Evolutionary conservation across 2,888 invertebrate genomes (phyloP), one percentile per base, ranked within the genome.

Genomic region (Dendrolimus pini): DNA sequence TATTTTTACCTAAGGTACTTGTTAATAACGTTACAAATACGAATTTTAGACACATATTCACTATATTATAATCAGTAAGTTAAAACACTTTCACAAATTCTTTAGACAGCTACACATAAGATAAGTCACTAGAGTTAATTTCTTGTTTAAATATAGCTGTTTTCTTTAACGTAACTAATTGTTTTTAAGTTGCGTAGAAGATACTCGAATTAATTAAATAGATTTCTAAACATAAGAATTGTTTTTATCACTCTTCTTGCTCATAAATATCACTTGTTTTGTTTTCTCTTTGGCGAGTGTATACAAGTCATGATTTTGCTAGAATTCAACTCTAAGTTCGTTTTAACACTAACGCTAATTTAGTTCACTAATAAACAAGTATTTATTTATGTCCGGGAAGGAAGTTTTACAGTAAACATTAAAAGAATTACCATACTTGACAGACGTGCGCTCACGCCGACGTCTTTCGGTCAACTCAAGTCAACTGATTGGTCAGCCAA

Each of bases 1-100:
- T 9, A 12, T 57, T 57, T 42, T 18, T 47, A 18, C 54, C 54
- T 8, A 54, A 14, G 42, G 54, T 54, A 7, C n/a, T 54, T 13
- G 41, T 54, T 30, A 57, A 7, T 41, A 54, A 57, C 12, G 57
- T 18, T 9, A 54, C 18, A 41, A 57, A 13, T 47, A 57, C 10
- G 10, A 57, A 42, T 57, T 54, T 57, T 54, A 54, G 3, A 18
- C 18, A 54, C 57, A 57, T 57, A 14, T 14, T 57, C 41, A 57
- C 53, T 56, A 47, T 47, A 9, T 47, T 47, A 10, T 10, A 10
- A 47, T 47, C 6, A 47, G 9, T 47, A 47, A 47, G 47, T 18
- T 18, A 18, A 18, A 47, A 47, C 47, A 47, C 18, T 47, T 47
- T 47, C 47, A 10, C 47, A 1, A 47, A 47, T 47, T 47, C 47